Conservation (phyloP, 2,113 vertebrate genomes). For the Hemiprocne comata region DNA sequence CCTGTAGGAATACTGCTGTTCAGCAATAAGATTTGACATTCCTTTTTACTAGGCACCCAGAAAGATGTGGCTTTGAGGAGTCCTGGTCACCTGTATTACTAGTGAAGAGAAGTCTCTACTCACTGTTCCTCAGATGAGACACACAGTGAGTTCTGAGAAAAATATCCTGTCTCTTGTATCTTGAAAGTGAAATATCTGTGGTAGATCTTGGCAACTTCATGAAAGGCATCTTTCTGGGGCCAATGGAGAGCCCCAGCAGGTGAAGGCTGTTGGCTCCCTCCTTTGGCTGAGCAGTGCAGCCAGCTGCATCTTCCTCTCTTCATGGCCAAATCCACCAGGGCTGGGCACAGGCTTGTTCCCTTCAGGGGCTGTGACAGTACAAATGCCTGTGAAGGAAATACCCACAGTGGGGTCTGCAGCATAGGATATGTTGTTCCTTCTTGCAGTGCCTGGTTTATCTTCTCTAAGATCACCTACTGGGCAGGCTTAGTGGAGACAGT, state of each 20-base stretch:
- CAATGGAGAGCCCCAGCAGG: not conserved
- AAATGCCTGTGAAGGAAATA: not conserved
- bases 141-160: not conserved
- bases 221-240: not conserved
- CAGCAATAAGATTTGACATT: not conserved
- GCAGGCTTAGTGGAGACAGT: not conserved
- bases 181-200: not conserved
- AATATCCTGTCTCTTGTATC: not conserved
- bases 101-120: not conserved
- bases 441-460: not conserved
- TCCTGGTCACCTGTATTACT: not conserved
- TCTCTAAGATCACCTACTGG: not conserved
- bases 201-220: not conserved
- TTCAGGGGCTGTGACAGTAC: not conserved
- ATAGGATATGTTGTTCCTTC: not conserved
- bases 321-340: not conserved
- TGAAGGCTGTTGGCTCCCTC: fast-evolving
- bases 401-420: not conserved
- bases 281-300: not conserved
- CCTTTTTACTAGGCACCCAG: not conserved
- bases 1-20: not conserved
- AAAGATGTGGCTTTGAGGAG: not conserved
- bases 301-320: not conserved
- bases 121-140: not conserved
- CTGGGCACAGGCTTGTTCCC: not conserved